Conservation (phyloP, 2,888 invertebrate genomes). For the Drosophila recens region DNA sequence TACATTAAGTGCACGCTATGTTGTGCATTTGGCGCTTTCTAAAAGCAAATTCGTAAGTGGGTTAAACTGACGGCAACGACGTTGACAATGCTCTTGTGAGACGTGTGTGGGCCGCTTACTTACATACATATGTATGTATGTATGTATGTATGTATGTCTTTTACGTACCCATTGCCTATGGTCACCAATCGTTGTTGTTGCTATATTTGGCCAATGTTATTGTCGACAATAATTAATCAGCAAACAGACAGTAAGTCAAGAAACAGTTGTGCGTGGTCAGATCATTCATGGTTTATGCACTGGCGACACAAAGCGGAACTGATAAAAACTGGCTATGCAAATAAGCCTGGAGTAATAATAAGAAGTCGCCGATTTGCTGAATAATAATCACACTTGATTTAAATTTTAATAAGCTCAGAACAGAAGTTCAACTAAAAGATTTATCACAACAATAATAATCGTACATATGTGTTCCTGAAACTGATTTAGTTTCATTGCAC, state of each 20-base stretch:
- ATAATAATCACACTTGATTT: constrained; percentile 8
- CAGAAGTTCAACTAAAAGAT: background rate
- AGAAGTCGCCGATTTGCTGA: constrained; percentile 11
- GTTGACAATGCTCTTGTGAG: constrained; percentile 40
- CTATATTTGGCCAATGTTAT: constrained; percentile 55
- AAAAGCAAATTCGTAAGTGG: constrained; percentile 58
- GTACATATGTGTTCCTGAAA: background rate
- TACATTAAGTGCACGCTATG: constrained; percentile 19
- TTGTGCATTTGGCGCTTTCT: constrained; percentile 60
- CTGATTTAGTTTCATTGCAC: background rate
- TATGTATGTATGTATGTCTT: background rate
- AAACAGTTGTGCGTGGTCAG: constrained; percentile 54
- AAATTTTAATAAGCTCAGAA: no score
- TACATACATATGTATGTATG: constrained; percentile 15
- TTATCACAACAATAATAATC: background rate
- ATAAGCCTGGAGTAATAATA: constrained; percentile 18
- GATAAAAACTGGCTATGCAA: constrained; percentile 52
- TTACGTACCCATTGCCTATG: constrained; percentile 31
- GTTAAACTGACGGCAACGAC: constrained; percentile 54
- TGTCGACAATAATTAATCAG: constrained; percentile 53
- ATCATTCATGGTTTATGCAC: constrained; percentile 14
- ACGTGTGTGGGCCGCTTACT: constrained; percentile 46
- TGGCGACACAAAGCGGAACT: constrained; percentile 9
- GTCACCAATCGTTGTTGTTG: constrained; percentile 34
- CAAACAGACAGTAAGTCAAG: constrained; percentile 8